Percentiles rank a stretch among this genome's conserved stretches.
Evolutionary conservation across 2,113 vertebrate genomes (phyloP).

Genomic region (Nycticorax nycticorax): DNA sequence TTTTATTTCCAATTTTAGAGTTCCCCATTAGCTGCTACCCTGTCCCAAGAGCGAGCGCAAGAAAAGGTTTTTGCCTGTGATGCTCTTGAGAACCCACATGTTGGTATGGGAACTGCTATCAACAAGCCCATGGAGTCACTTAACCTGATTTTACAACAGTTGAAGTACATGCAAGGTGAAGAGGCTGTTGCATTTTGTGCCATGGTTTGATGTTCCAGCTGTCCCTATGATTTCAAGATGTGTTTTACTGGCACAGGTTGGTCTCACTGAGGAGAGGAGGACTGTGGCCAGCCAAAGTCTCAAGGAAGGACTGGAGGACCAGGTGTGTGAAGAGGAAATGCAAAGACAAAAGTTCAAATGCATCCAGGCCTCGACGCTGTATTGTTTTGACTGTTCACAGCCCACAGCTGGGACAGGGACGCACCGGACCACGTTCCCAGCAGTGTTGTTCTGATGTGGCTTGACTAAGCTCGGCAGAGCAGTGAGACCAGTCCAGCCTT

Average conservation of each 20-base stretch:
- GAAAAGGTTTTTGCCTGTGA: background rate
- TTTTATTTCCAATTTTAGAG: conserved; percentile 50
- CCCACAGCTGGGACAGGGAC: fast-evolving
- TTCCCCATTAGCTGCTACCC: background rate
- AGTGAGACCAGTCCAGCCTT: background rate
- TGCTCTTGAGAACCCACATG: background rate
- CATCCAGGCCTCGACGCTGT: fast-evolving
- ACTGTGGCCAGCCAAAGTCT: background rate
- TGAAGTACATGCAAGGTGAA: background rate
- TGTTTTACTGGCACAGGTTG: background rate
- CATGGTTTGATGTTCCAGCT: background rate
- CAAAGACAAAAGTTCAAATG: background rate
- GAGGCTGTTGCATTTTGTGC: background rate
- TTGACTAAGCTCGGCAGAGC: background rate
- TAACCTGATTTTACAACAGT: conserved; percentile 26
- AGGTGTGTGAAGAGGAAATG: background rate
- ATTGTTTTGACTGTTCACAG: background rate
- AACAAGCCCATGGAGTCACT: background rate
- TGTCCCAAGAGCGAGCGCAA: background rate
- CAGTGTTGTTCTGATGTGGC: fast-evolving
- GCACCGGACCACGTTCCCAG: background rate
- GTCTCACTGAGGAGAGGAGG: background rate
- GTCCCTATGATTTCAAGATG: background rate
- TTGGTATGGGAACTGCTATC: background rate
- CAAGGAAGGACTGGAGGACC: background rate